phyloP scores from a whole-genome alignment of 2,113 vertebrate genomes.

The Pelvicachromis taeniatus region DNA sequence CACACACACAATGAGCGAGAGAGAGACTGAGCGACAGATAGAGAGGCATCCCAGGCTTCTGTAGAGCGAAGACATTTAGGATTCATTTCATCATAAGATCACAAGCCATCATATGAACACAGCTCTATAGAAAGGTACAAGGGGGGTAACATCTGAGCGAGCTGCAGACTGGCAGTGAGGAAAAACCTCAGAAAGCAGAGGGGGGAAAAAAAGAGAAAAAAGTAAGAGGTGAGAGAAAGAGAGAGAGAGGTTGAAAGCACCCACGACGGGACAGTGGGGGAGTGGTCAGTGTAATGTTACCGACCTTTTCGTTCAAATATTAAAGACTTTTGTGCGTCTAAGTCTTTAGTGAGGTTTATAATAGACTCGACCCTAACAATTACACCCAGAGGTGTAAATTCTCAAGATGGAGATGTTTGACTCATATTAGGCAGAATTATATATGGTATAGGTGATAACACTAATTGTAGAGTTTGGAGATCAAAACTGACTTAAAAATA shows the following conservation, averaged over 20 bases:
- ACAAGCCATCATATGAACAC: slow-evolving; percentile 34
- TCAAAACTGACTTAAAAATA: not conserved
- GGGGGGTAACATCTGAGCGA: slow-evolving; percentile 38
- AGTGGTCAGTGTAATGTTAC: slow-evolving; percentile 26
- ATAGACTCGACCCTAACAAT: not conserved
- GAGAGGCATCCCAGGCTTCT: not conserved
- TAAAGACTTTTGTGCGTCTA: not conserved
- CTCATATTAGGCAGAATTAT: not conserved
- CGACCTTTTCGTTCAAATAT: slow-evolving; percentile 52
- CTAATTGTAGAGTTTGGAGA: not conserved
- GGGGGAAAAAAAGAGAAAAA: not conserved
- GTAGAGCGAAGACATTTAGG: slow-evolving; percentile 47
- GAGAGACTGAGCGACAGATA: not conserved
- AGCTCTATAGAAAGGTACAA: not conserved
- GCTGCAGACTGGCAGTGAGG: not conserved
- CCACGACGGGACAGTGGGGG: not conserved
- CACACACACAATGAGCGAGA: not conserved
- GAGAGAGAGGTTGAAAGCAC: not conserved
- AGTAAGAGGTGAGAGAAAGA: not conserved
- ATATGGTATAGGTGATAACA: not conserved
- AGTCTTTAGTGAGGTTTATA: not conserved
- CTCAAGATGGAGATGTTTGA: not conserved
- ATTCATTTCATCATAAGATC: slow-evolving; percentile 57
- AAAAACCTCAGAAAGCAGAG: slow-evolving; percentile 4
- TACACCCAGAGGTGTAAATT: not conserved